Percentiles rank a stretch among this genome's conserved stretches.
Evolutionary conservation across 2,888 invertebrate species (phyloP).

Genomic region (Sussaba pulchella): DNA sequence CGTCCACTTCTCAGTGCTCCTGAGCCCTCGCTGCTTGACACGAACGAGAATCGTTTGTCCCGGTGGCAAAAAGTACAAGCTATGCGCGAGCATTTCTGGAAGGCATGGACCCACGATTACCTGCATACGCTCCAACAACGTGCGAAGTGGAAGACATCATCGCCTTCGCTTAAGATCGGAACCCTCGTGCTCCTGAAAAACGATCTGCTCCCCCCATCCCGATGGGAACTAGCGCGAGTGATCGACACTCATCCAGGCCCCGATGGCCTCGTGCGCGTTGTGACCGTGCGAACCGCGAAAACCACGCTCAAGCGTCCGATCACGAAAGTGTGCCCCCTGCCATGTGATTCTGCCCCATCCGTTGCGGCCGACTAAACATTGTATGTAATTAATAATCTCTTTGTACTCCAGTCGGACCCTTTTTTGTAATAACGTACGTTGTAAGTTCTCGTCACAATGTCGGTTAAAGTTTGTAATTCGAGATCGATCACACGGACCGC

Average conservation of each 20-base stretch:
- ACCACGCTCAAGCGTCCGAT: conserved; percentile 65
- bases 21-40: conserved; percentile 61
- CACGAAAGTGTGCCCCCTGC: conserved; percentile 43
- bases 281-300: conserved; percentile 66
- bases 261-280: conserved; percentile 69
- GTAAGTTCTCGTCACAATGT: too few species aligned
- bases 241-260: conserved; percentile 66
- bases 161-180: conserved; percentile 51
- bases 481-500: background rate
- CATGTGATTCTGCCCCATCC: conserved; percentile 33
- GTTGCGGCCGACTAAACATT: background rate
- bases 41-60: conserved; percentile 62
- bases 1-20: conserved; percentile 63
- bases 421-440: too few species aligned
- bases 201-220: conserved; percentile 57
- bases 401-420: background rate
- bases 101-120: conserved; percentile 70
- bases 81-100: conserved; percentile 69
- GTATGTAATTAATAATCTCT: too few species aligned
- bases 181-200: conserved; percentile 68
- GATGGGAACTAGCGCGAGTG: conserved; percentile 69
- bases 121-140: conserved; percentile 69
- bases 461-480: too few species aligned
- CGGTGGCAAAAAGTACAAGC: conserved; percentile 67
- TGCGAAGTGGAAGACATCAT: conserved; percentile 61